A percentile compares a stretch with the other conserved stretches of the same genome.
Evolutionary conservation across 1,140 invertebrate species (phyloP).

Genomic region (Pachyrhynchus sulphureomaculatus): DNA sequence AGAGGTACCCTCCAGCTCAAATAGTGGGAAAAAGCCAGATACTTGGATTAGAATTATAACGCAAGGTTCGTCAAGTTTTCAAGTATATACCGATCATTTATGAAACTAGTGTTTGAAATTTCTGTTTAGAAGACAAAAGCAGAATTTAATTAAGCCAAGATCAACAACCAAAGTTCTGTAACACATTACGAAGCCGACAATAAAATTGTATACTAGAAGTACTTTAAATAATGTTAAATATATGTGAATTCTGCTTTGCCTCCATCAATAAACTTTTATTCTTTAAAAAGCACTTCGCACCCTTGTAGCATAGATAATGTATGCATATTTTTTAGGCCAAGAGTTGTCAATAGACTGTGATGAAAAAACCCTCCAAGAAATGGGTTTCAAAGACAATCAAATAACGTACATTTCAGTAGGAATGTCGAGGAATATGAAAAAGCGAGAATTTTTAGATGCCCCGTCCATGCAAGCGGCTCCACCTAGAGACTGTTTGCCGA

Average conservation of each 20-base stretch:
- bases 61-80: conserved; percentile 56
- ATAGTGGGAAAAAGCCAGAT: conserved; percentile 33
- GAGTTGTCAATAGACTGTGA: conserved; percentile 92
- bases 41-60: conserved; percentile 81
- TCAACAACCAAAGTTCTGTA: too few species aligned
- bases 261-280: too few species aligned
- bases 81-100: neutral
- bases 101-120: neutral
- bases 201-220: too few species aligned
- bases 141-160: too few species aligned
- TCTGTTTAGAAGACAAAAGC: too few species aligned
- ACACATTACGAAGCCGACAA: too few species aligned
- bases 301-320: too few species aligned
- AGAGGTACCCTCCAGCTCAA: conserved; percentile 1
- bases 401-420: conserved; percentile 88
- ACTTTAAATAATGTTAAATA: too few species aligned
- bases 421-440: conserved; percentile 71
- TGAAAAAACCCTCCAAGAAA: conserved; percentile 83
- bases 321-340: conserved; percentile 62
- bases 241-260: too few species aligned
- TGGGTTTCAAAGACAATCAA: conserved; percentile 90
- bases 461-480: conserved; percentile 78
- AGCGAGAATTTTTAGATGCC: conserved; percentile 70
- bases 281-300: too few species aligned
- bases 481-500: conserved; percentile 79